A percentile compares a stretch with the other conserved stretches of the same genome.
phyloP scores from a whole-genome alignment of 1,140 invertebrate genomes.

The Lordiphosa mommai region DNA sequence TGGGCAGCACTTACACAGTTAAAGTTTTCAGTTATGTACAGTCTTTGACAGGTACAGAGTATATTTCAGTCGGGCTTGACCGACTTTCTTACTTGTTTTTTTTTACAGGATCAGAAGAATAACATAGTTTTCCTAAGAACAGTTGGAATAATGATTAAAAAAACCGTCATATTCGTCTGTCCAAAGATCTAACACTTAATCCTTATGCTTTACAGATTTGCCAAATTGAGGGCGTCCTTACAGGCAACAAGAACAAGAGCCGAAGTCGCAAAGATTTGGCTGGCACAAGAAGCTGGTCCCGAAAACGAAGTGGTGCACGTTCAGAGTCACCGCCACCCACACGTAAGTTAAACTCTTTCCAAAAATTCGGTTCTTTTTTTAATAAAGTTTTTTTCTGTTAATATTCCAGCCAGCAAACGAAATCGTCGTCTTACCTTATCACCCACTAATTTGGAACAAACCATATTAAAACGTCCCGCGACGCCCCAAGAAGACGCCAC shows the following conservation, averaged over 20 bases:
- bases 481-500: background rate
- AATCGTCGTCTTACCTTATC: conserved; percentile 9
- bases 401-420: conserved; percentile 3
- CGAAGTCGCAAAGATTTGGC: background rate
- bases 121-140: background rate
- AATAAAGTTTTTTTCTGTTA: background rate
- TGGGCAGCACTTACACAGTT: too few species aligned
- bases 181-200: too few species aligned
- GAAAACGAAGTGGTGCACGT: conserved; percentile 6
- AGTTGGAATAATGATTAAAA: background rate
- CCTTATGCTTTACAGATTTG: conserved; percentile 3
- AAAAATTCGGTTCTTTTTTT: background rate
- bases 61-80: too few species aligned
- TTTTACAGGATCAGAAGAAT: too few species aligned
- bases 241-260: background rate
- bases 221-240: conserved; percentile 16
- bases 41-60: too few species aligned
- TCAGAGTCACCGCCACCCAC: conserved; percentile 22
- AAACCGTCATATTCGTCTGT: too few species aligned
- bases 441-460: background rate
- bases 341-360: background rate
- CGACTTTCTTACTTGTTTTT: too few species aligned
- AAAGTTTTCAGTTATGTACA: too few species aligned
- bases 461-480: background rate
- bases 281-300: too few species aligned